Evolutionary conservation across 2,888 invertebrate species (phyloP), one percentile per base, ranked within the genome.

Genomic region (Drosophila mayaguana): DNA sequence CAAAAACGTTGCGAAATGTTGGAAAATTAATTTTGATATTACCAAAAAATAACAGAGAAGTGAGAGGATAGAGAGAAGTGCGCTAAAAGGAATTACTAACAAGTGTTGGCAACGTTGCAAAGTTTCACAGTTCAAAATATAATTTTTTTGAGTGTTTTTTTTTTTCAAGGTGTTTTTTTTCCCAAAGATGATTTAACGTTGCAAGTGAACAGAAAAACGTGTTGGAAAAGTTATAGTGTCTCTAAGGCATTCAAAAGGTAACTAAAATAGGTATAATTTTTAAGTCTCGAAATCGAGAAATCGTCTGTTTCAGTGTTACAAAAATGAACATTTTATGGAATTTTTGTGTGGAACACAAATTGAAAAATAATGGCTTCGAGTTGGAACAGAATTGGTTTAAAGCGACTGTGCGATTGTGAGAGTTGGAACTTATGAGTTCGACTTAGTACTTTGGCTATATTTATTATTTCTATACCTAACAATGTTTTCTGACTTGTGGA

Each of bases 111-210:
- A 62, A 56, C 20, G 25, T 2, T 46, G 45, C 16, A 46, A 25
- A 25, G 2, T 25, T 5, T 25, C 25, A 16, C 9, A 25, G 46
- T 25, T 46, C 9, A 16, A 28, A 14, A 20, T 9, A 3, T 4
- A 25, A 63, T 77, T 77, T 78, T 77, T 77, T 78, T 0, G 36
- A 70, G 72, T 72, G 75, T 40, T 77, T 51, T 46, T 72, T 40
- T 77, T 51, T 46, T 72, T 45, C 1, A 48, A 53, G 34, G 43
- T 63, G 48, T 45, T 57, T 61, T 22, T 66, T 56, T 66, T 46
- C 50, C 32, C 20, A 32, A 22, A 40, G 34, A 43, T 60, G n/a
- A 16, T 32, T 61, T 51, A 25, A 18, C 32, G 12, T n/a, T 18
- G 25, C 40, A 51, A 56, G 28, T 42, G 32, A 42, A 20, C 40